Conservation (phyloP, 1,140 invertebrate genomes). For the Trachymyrmex septentrionalis region DNA sequence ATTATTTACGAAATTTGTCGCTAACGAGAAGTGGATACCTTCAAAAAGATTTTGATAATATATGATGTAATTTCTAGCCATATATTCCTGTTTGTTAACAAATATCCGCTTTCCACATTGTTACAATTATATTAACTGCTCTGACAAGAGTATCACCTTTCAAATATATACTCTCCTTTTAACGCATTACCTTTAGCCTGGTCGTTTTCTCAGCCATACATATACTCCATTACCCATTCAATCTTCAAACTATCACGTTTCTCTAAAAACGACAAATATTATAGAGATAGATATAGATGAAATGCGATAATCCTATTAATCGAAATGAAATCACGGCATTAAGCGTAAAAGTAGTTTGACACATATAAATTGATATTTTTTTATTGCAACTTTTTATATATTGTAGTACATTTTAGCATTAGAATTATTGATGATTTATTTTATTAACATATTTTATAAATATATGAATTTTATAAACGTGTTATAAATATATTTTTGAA, state of each 20-base stretch:
- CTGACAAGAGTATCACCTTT: conserved; percentile 11
- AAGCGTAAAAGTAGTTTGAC: background rate
- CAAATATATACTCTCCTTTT: conserved; percentile 16
- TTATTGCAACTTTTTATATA: background rate
- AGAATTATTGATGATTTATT: background rate
- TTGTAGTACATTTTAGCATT: background rate
- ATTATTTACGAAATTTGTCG: background rate
- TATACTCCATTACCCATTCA: background rate
- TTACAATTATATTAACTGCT: background rate
- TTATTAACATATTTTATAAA: background rate
- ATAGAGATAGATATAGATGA: background rate
- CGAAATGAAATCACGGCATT: background rate
- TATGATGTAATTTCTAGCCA: background rate
- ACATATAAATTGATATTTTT: background rate
- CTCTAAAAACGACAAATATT: background rate
- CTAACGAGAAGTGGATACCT: background rate
- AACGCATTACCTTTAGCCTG: background rate
- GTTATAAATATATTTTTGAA: background rate
- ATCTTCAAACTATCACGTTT: conserved; percentile 14
- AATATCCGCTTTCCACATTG: conserved; percentile 23
- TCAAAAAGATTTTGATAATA: background rate
- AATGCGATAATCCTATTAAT: background rate
- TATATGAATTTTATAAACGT: background rate
- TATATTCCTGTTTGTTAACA: conserved; percentile 8
- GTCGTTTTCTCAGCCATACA: background rate